A percentile compares a stretch with the other conserved stretches of the same genome.
phyloP scores from a whole-genome alignment of 2,888 invertebrate genomes.

The Hermodice carunculata region DNA sequence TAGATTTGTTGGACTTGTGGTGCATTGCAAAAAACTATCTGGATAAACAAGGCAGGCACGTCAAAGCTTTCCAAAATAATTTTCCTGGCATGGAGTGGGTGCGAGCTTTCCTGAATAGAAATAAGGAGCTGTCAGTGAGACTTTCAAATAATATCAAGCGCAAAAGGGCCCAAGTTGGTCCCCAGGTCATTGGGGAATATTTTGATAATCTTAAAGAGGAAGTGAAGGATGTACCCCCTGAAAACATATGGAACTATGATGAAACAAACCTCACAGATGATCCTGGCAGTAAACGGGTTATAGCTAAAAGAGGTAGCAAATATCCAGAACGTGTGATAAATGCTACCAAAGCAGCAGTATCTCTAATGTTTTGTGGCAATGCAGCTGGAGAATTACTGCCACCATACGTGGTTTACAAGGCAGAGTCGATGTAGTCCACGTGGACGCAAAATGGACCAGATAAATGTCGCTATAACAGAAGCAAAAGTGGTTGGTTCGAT shows the following conservation, averaged over 20 bases:
- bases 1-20: too few species aligned
- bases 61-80: too few species aligned
- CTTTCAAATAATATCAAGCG: neutral
- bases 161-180: neutral
- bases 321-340: constrained; percentile 65
- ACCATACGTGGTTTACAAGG: constrained; percentile 8
- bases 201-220: too few species aligned
- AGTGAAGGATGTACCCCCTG: too few species aligned
- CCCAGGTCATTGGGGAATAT: too few species aligned
- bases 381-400: neutral
- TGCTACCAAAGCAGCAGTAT: constrained; percentile 53
- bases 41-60: too few species aligned
- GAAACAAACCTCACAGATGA: constrained; percentile 65
- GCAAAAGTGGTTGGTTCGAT: constrained; percentile 63
- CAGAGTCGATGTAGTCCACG: constrained; percentile 62
- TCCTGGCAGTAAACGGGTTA: constrained; percentile 52
- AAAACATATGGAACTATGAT: constrained; percentile 63
- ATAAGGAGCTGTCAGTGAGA: neutral
- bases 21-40: too few species aligned
- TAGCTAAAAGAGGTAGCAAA: constrained; percentile 42
- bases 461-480: constrained; percentile 63
- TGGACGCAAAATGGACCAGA: constrained; percentile 68
- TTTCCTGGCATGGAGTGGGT: neutral
- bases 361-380: neutral
- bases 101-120: neutral